Evolutionary conservation across 2,888 invertebrate species (phyloP).

Genomic region (Bugula neritina): DNA sequence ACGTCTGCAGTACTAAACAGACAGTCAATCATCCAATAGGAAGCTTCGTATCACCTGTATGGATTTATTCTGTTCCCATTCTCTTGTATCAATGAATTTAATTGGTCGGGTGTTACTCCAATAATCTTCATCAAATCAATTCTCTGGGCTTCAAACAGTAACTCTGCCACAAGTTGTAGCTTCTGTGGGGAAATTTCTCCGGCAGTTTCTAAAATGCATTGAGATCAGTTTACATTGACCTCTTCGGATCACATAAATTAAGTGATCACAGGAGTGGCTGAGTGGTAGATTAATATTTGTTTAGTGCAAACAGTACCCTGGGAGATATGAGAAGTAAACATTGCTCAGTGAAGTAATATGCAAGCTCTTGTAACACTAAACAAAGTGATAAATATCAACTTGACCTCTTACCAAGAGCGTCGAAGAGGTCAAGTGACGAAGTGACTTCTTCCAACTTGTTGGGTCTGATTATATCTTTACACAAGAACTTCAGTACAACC

Average conservation of each 20-base stretch:
- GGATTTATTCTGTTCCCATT: background rate
- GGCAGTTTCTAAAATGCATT: background rate
- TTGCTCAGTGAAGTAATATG: no score
- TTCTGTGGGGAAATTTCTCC: background rate
- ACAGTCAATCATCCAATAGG: no score
- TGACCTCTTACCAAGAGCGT: constrained; percentile 12
- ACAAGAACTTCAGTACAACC: constrained; percentile 18
- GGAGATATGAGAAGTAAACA: no score
- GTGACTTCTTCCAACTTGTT: background rate
- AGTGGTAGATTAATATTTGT: no score
- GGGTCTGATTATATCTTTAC: background rate
- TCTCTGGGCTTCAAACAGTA: constrained; percentile 22
- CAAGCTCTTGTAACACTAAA: no score
- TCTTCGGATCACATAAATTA: no score
- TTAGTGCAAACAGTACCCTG: no score
- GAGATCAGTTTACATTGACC: no score
- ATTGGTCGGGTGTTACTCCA: constrained; percentile 1
- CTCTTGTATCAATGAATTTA: background rate
- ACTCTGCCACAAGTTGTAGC: constrained; percentile 5
- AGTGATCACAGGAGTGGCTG: no score
- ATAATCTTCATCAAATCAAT: constrained; percentile 6
- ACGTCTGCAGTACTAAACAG: no score
- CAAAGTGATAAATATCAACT: no score
- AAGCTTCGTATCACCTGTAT: no score
- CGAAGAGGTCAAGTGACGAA: constrained; percentile 17